A percentile compares a stretch with the other conserved stretches of the same genome.
These are phyloP conservation scores for Sebastes minor DNA, from an alignment of 2,797 vertebrate species.

Conservation along the genomic window DNA sequence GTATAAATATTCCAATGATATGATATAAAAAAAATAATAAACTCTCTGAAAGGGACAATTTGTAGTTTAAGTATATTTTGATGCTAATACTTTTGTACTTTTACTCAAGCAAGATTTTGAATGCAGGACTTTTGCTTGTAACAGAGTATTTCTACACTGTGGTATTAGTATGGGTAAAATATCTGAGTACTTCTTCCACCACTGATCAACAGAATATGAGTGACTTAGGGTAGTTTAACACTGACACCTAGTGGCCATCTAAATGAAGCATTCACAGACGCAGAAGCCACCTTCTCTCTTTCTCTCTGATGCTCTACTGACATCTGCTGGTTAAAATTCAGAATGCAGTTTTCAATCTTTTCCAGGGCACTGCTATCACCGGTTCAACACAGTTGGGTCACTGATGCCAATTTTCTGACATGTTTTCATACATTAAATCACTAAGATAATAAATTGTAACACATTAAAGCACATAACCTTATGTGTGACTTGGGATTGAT, in stretches of 20 bases:
- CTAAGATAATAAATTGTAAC: neutral
- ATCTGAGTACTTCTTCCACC: too few relatives aligned
- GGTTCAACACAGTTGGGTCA: neutral
- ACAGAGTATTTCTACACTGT: too few relatives aligned
- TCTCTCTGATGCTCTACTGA: constrained; percentile 46
- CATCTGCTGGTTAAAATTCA: constrained; percentile 65
- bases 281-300: neutral
- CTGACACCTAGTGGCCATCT: constrained; percentile 73
- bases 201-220: neutral
- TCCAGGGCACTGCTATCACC: neutral
- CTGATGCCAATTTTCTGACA: neutral
- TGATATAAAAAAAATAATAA: too few relatives aligned
- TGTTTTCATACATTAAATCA: neutral
- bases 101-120: too few relatives aligned
- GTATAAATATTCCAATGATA: too few relatives aligned
- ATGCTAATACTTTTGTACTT: too few relatives aligned
- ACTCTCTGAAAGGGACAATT: too few relatives aligned
- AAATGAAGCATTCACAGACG: neutral
- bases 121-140: too few relatives aligned
- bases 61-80: too few relatives aligned
- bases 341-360: constrained; percentile 41
- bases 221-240: constrained; percentile 11
- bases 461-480: neutral
- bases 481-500: neutral
- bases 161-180: too few relatives aligned